These are phyloP conservation scores for Hesperophylax magnus DNA, from an alignment of 1,140 invertebrate species.

Conservation along the genomic window DNA sequence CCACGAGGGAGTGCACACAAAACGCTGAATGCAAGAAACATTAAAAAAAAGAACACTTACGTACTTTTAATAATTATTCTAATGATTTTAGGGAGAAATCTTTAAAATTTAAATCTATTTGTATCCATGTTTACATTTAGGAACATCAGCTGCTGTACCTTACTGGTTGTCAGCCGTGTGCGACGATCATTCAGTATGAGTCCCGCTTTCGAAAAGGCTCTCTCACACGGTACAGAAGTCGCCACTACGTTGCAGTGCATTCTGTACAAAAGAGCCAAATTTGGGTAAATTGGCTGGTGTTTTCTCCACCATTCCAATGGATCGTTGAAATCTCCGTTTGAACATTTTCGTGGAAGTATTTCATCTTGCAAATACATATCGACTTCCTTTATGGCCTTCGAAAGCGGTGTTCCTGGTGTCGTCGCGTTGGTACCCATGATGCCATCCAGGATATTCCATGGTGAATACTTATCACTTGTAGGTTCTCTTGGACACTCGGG, in stretches of 20 bases:
- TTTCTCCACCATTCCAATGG: no score
- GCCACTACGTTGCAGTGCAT: background rate
- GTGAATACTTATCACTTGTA: background rate
- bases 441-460: background rate
- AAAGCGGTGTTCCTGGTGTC: background rate
- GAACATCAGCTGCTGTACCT: background rate
- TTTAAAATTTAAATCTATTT: background rate
- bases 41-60: no score
- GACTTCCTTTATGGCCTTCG: background rate
- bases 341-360: background rate
- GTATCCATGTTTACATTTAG: background rate
- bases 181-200: background rate
- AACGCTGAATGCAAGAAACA: no score
- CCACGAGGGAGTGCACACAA: no score
- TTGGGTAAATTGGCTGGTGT: no score
- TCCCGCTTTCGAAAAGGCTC: background rate
- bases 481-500: background rate
- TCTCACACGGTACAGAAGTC: background rate
- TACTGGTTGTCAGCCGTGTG: background rate
- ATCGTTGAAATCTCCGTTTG: no score
- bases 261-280: background rate
- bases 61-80: no score
- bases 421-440: background rate
- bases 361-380: background rate
- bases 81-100: no score